Base-by-base conservation (phyloP, 2,113 vertebrate species). In the Mustela lutreola region DNA sequence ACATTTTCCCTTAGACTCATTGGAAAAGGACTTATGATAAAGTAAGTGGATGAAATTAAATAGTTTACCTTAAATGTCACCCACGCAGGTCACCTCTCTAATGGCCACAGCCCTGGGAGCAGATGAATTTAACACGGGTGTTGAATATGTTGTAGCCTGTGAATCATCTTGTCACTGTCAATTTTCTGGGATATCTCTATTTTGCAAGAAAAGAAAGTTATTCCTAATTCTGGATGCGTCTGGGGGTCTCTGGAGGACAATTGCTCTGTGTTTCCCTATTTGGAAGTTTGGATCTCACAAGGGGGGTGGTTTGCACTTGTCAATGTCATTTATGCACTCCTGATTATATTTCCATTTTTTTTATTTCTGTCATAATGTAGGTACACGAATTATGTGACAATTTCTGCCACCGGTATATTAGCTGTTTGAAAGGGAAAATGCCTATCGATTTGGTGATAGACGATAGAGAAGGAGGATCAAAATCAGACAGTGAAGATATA, bases 321-420 rank as follows among this genome's bases (percentile, higher is more conserved):
- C 99, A 99, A 98, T 99, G 98, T 98, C 98, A 98, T 99, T 99
- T 99, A 98, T 79, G 98, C 97, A 97, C 98, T 98, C 96, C 98
- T 99, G 98, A 99, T 99, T 99, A 98, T 99, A 98, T 98, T 98
- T 98, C 98, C 97, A 98, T 97, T 96, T 98, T 98, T 96, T 98
- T 89, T 78, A 97, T 98, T 97, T 97, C 97, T 93, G 92, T 98
- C 97, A 91, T 98, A 98, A 98, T 94, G 92, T 98, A 99, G 99
- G 99, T 99, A 97, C 99, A 99, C 99, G 99, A 99, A 99, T 99
- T 99, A 98, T 99, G 99, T 99, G 99, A 99, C 99, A 99, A 99
- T 99, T 99, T 99, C 99, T 99, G 99, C 99, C 99, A 99, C 99
- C 99, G 99, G 99, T 99, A 99, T 99, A 99, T 99, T 99, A 99